Base-by-base conservation (phyloP, 2,888 invertebrate species). In the Himalopsyche tibetana region DNA sequence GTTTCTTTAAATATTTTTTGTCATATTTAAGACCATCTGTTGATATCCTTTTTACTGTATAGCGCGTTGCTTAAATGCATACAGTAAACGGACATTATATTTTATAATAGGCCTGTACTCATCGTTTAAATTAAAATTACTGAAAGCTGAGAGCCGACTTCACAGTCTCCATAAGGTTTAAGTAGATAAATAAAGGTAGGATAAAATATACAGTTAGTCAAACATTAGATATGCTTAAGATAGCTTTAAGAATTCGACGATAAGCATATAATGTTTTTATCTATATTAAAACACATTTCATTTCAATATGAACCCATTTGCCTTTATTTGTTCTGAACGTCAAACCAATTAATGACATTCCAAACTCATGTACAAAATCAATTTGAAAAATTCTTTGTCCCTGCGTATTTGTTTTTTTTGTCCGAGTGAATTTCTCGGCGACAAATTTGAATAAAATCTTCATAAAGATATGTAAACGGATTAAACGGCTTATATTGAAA, bases 381-480 rank as follows among this genome's bases (percentile, higher is more conserved):
- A 74, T 74, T 74, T 36, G 28, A 38, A 38, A 74, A 74, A 74
- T 74, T 74, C 74, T 74, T 74, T 74, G 74, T 74, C 74, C 38
- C 36, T 12, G 28, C 36, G 12, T 36, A 74, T 74, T 74, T 74
- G 74, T 15, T 74, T 74, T n/a, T 36, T 36, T 74, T 38, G 38
- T 36, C 12, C 38, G 36, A 74, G 12, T 36, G 28, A 74, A 36
- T 74, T 74, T 74, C 36, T 74, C 74, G 15, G 36, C 74, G 74
- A 74, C 74, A 74, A 74, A 74, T 74, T 74, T 74, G 74, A 74
- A 74, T 74, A 74, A 74, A 74, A 74, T 74, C 74, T 74, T 74
- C 74, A 74, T 74, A 74, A 74, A 74, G 74, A 74, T 74, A 74
- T 74, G 74, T 36, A 19, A 36, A 36, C 74, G 74, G 74, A 74